Base-by-base conservation (phyloP, 1,140 invertebrate genomes). In the Drosophila eugracilis region DNA sequence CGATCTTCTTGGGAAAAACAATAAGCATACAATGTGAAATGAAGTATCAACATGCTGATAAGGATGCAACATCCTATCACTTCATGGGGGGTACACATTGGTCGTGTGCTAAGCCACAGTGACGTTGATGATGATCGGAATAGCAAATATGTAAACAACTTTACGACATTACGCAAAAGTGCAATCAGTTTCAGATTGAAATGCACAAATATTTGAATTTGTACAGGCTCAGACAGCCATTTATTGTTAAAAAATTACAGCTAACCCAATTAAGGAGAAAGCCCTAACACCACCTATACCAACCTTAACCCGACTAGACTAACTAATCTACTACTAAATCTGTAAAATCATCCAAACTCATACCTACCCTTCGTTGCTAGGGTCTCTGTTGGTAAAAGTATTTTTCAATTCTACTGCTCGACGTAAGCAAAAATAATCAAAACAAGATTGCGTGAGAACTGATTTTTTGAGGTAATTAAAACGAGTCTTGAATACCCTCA, bases 131-230 rank as follows among this genome's bases (percentile, higher is more conserved):
- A 14, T 41, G 52, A 45, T 28, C 24, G 54, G 15, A 36, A 5
- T 36, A 50, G 45, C 36, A 49, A 19, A 21, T 39, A 30, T 36
- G 80, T 86, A 86, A 86, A 85, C 81, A 85, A 80, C 49, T 62
- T 79, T 42, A 66, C 59, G 15, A 22, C 19, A 32, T 62, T 22
- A 19, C 26, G 26, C 7, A 17, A 30, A 47, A 62, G 9, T 30
- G 14, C 39, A 66, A 50, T 22, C 36, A 15, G 34, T 28, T 17
- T 30, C 60, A 26, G 36, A 39, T 17, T 5, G 24, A 28, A 17
- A 41, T 36, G 14, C 10, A 60, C 37, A 60, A 42, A 22, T 14
- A 22, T 22, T 41, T 2, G 4, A 12, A 41, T 30, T 37, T 17
- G 30, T 47, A 26, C 44, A 47, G 44, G 14, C 28, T 4, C 28